Evolutionary conservation across 2,888 invertebrate species (phyloP).

Genomic region (Aphodius granarius): DNA sequence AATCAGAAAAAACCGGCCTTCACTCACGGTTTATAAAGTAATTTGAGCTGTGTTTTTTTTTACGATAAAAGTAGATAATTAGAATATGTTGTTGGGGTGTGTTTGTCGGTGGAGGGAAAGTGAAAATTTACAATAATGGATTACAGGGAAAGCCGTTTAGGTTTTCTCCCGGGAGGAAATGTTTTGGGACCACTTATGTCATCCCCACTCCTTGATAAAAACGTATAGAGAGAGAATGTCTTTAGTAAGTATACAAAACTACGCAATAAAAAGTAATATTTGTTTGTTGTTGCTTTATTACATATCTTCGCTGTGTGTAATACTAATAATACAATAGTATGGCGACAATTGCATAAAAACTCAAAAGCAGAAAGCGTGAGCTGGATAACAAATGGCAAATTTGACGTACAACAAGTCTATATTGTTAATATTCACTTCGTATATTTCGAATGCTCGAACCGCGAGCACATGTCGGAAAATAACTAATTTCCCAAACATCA

Average conservation of each 20-base stretch:
- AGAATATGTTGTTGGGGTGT: neutral
- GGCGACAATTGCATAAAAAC: neutral
- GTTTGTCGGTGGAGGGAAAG: neutral
- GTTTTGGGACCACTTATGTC: neutral
- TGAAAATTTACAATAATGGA: neutral
- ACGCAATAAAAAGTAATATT: too few species aligned
- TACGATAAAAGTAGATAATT: neutral
- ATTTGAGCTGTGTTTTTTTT: neutral
- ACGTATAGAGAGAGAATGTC: too few species aligned
- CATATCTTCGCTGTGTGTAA: too few species aligned
- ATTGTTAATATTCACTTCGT: neutral
- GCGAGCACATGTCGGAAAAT: conserved; percentile 12
- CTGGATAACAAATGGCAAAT: neutral
- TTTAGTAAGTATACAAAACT: too few species aligned
- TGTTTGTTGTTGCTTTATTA: too few species aligned
- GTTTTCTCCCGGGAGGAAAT: neutral
- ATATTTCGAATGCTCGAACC: neutral
- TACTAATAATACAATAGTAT: too few species aligned
- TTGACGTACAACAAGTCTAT: neutral
- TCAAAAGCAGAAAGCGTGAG: neutral
- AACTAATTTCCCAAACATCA: conserved; percentile 22
- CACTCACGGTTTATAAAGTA: neutral
- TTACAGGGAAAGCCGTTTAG: neutral
- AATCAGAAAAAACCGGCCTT: neutral
- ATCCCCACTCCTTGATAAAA: neutral